Base-by-base conservation (phyloP, 1,140 invertebrate genomes). In the Episyrphus balteatus region DNA sequence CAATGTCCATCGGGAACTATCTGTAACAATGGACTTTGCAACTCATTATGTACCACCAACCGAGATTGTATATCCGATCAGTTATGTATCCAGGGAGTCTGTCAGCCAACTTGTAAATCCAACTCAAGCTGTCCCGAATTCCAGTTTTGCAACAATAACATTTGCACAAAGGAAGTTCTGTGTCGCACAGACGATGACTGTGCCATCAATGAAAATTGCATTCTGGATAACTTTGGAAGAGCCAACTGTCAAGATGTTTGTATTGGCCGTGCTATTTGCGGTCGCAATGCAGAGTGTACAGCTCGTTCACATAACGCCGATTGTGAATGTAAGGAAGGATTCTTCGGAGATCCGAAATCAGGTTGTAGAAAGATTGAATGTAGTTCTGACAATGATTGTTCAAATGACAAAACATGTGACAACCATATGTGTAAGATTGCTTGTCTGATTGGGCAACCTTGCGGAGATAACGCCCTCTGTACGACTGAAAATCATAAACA, bases 321-420 rank as follows among this genome's bases (percentile, higher is more conserved):
- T 17, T 94, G 91, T 62, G 67, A 71, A 12, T 94, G 91, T 62
- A 81, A 82, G 55, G 53, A 71, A 37, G 88, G 86, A 1, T 92
- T 80, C 62, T 81, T 81, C 54, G 88, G 87, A 1, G 83, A 92
- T 70, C 78, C 88, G 1, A 75, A 79, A 56, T 74, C 81, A 49
- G 86, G 81, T 21, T 91, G 88, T 63, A 78, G 81, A 52, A 77
- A 77, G 50, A 81, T 87, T 44, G 86, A 90, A 70, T 92, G 88
- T 58, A 70, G 73, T 40, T 60, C 51, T 8, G 76, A 86, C 51
- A 67, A 74, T 1, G 80, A 92, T 37, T 93, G 89, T 59, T 77
- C 82, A 0, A 78, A 80, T 30, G 87, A 91, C 54, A 88, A 90
- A 70, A 72, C 85, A 15, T 93, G 90, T 53, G 79, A 87, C 38